Evolutionary conservation across 2,888 invertebrate genomes (phyloP), one percentile per base, ranked within the genome.

Genomic region (Microctonus aethiopoides): DNA sequence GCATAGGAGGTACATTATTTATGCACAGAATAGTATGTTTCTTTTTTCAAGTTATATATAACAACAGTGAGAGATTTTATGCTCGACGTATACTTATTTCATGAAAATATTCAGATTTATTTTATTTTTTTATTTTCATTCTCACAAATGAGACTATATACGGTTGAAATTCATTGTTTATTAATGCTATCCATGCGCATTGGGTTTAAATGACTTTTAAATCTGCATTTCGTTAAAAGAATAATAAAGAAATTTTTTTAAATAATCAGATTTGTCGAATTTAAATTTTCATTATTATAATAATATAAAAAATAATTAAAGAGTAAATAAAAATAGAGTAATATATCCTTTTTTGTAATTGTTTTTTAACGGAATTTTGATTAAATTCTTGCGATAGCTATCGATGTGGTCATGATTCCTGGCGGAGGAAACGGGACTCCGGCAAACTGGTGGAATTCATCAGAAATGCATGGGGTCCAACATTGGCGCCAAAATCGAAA

Each of bases 1-100:
- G 62, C 41, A 54, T 26, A n/a, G n/a, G n/a, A 32, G 72, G 73
- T 75, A 73, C 72, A 75, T 75, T 75, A 73, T 75, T 75, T 75
- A 75, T 72, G 73, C 16, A 66, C 63, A 56, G 69, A 69, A 68
- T 59, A 60, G 67, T 36, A 67, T 63, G 51, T 68, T 68, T 68
- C 68, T 71, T 46, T 32, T 24, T 32, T 39, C 52, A 16, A 52
- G 36, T 36, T 52, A 46, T 34, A 59, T 22, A 26, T 54, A 56
- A 24, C 20, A 51, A 34, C 59, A 26, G 9, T 1, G 32, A 13
- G 36, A 51, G 34, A 61, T 20, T 51, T 39, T n/a, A 39, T 39
- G 39, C 13, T 39, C 39, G 1, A 39, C 39, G 13, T n/a, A n/a
- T 39, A 9, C 11, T 39, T 4, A 39, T 39, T 39, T 39, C n/a